These are phyloP conservation scores for Poecilia latipinna DNA, from an alignment of 2,113 vertebrate genomes.

Conservation along the genomic window DNA sequence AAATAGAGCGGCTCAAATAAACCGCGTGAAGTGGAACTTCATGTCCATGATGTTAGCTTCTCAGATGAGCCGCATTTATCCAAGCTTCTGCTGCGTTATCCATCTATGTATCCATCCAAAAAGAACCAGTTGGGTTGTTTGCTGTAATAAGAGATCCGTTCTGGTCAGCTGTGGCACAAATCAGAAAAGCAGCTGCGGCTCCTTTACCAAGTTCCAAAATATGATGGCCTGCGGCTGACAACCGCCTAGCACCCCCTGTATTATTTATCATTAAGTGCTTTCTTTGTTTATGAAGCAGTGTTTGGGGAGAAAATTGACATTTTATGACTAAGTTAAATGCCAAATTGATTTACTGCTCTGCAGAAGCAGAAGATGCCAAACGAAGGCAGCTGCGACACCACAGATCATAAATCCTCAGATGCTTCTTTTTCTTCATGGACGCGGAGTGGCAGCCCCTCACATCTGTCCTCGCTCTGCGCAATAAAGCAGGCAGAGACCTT, in stretches of 20 bases:
- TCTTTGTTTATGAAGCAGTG: slow-evolving; percentile 34
- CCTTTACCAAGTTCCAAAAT: slow-evolving; percentile 4
- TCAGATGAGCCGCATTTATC: neutral
- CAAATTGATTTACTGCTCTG: slow-evolving; percentile 26
- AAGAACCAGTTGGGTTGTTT: slow-evolving; percentile 7
- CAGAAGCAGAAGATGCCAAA: slow-evolving; percentile 11
- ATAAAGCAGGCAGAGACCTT: slow-evolving; percentile 28
- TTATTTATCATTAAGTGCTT: slow-evolving; percentile 33
- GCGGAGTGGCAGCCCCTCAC: neutral
- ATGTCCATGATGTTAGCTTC: neutral
- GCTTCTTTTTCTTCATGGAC: slow-evolving; percentile 4
- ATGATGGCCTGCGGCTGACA: slow-evolving; percentile 37
- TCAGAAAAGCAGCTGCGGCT: slow-evolving; percentile 2
- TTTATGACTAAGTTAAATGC: slow-evolving; percentile 33
- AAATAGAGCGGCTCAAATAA: neutral
- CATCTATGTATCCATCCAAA: neutral
- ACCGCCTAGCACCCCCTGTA: slow-evolving; percentile 20
- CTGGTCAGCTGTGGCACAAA: slow-evolving; percentile 33
- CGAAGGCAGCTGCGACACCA: neutral
- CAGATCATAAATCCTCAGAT: slow-evolving; percentile 1
- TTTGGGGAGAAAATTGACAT: slow-evolving; percentile 18
- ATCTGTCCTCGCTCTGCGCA: neutral
- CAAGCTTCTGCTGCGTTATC: neutral
- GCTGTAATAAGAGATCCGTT: slow-evolving; percentile 37
- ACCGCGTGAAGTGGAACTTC: neutral